Evolutionary conservation across 2,113 vertebrate genomes (phyloP), one percentile per base, ranked within the genome.

Genomic region (Cervus canadensis): DNA sequence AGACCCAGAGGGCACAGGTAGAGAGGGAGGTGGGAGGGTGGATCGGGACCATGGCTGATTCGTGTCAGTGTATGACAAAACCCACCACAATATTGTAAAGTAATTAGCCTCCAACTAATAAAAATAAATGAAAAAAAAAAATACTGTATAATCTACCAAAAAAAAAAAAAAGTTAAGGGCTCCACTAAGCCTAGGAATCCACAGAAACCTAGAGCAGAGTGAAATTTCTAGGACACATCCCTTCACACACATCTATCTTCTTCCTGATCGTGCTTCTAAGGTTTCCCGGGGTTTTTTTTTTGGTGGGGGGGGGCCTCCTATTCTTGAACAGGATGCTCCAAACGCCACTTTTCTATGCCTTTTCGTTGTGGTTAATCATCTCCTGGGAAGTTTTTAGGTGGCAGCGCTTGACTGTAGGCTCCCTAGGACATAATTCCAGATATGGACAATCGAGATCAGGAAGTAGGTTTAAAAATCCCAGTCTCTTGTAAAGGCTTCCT

Each of bases 401-500:
- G 9, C 48, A 92, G 62, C 56, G n/a, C 10, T 79, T 26, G 54
- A 89, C 6, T 76, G 12, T 5, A 94, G 54, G 33, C 14, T 97
- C 54, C 59, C 52, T 88, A 88, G 45, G 28, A 97, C 97, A 40
- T 21, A 86, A 87, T 60, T 83, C 25, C 71, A 96, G 40, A 92
- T 97, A 87, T 2, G 11, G 26, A 83, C 84, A 95, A 92, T 5
- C 16, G 83, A 96, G 74, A 43, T 78, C 25, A 89, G 25, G 81
- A 78, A 16, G 19, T 30, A 56, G 81, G 33, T 36, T 83, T 56
- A 56, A 83, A 83, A 56, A 40, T 83, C 52, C 16, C 59, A 95
- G 40, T 52, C 45, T 78, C 52, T 98, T 60, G 82, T 93, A 97
- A 94, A 93, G 43, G 9, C 28, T 90, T 28, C 28, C 57, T 97